Base-by-base conservation (phyloP, 2,113 vertebrate genomes). In the Cettia cetti region DNA sequence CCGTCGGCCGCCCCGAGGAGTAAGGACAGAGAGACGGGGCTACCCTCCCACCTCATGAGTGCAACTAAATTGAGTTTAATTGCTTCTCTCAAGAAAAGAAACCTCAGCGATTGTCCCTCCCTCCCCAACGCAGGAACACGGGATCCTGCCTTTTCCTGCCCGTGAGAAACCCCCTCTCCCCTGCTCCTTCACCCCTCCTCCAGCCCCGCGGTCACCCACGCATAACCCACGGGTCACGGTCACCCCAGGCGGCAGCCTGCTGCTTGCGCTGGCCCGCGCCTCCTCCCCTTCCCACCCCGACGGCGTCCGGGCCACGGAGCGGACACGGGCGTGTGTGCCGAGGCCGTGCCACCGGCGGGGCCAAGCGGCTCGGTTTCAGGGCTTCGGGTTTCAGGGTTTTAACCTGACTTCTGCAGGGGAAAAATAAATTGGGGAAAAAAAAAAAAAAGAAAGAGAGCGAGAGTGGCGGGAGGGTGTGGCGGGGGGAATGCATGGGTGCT, bases 331-430 rank as follows among this genome's bases (percentile, higher is more conserved):
- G 40, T 35, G 69, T 56, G 74, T 4, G 89, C 50, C 89, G 14
- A 40, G 60, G 82, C 86, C 27, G 19, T 53, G 86, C 64, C 82
- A 65, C 40, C 12, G 78, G 60, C 78, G 20, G 44, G 82, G 75
- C 40, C 82, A 90, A 18, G 47, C 80, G 39, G 87, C 94, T 95
- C 86, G 45, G 72, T 94, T 95, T 88, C 93, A 94, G n/a, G 63
- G 93, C 49, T 82, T 95, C 91, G 42, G 64, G 86, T 94, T 95
- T 95, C 96, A 92, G 86, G 82, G 94, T 50, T 71, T 79, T 82
- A 88, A 90, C 89, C 91, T 90, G 44, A 54, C 70, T 90, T 88
- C 82, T 79, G 47, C 52, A 59, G 22, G 56, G 57, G 24, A 30
- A 91, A 74, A 70, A 72, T 9, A 70, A 65, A 63, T 17, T 12